These are phyloP conservation scores for Euspilapteryx auroguttella DNA, from an alignment of 2,888 invertebrate species.

Conservation along the genomic window DNA sequence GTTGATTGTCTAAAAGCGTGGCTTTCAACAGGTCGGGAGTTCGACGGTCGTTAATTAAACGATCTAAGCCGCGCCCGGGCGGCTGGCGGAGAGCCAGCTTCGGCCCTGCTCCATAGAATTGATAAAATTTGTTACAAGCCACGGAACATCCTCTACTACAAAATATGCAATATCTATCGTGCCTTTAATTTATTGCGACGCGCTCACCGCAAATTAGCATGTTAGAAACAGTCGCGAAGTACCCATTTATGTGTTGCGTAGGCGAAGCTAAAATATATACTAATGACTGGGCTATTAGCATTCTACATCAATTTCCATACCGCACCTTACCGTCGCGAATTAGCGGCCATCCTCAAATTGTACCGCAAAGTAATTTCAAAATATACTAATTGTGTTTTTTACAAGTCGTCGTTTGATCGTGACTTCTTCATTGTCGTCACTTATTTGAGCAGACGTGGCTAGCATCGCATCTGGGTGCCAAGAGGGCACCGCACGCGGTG, in stretches of 20 bases:
- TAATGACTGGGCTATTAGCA: constrained; percentile 21
- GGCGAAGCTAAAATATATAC: constrained; percentile 14
- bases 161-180: no score
- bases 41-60: constrained; percentile 57
- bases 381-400: constrained; percentile 30
- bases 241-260: constrained; percentile 22
- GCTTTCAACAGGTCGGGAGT: constrained; percentile 59
- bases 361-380: constrained; percentile 29
- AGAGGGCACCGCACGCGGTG: no score
- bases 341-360: constrained; percentile 27
- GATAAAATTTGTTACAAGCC: no score
- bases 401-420: constrained; percentile 21
- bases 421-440: constrained; percentile 38
- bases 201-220: constrained; percentile 26
- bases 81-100: constrained; percentile 40
- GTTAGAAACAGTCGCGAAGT: constrained; percentile 16
- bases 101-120: constrained; percentile 33
- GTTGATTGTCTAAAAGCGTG: constrained; percentile 22
- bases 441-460: no score
- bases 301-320: constrained; percentile 24
- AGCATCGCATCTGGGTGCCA: constrained; percentile 27
- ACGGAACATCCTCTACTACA: no score
- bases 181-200: constrained; percentile 13
- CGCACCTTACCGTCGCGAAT: constrained; percentile 18
- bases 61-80: constrained; percentile 43